Evolutionary conservation across 2,888 invertebrate species (phyloP), one percentile per base, ranked within the genome.

Genomic region (Drosophila quinaria): DNA sequence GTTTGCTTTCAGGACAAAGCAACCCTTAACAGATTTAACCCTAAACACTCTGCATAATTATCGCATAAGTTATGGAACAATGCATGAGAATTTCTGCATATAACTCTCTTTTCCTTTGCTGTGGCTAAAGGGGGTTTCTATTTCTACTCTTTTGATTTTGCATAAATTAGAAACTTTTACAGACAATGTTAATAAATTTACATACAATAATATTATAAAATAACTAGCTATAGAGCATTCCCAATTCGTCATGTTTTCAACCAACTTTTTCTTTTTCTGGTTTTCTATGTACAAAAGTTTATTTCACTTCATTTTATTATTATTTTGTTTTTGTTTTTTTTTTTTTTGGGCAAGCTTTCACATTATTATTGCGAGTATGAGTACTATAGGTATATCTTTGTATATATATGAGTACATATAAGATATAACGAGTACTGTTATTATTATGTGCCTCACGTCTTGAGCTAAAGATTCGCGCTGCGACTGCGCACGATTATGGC

Each of bases 401-500:
- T 54, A 29, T 42, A 8, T 19, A 19, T 42, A n/a, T 65, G 47
- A 37, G 51, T 55, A 13, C 39, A 71, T 60, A 41, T 63, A 58
- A 17, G 49, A 52, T 84, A 72, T 70, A 74, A 68, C 70, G 58
- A 70, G 72, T 81, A 71, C 75, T 81, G 70, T 74, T 71, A 70
- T 87, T 87, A 71, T 84, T 85, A 87, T 84, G 88, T 87, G 77
- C 82, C 77, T 79, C 88, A 87, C 84, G 84, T 87, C 72, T 87
- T 78, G 50, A 64, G 70, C 66, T 50, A 69, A 74, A 82, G 82
- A 78, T 83, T 79, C 86, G 86, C 85, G 88, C 62, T 71, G 82
- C 88, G 88, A 77, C 86, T 87, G 83, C 84, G 88, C 83, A 84
- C 86, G 88, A 84, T 87, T 84, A 87, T 85, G 88, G 70, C 86